Evolutionary conservation across 1,140 invertebrate genomes (phyloP).

Genomic region (Eubasilissa regina): DNA sequence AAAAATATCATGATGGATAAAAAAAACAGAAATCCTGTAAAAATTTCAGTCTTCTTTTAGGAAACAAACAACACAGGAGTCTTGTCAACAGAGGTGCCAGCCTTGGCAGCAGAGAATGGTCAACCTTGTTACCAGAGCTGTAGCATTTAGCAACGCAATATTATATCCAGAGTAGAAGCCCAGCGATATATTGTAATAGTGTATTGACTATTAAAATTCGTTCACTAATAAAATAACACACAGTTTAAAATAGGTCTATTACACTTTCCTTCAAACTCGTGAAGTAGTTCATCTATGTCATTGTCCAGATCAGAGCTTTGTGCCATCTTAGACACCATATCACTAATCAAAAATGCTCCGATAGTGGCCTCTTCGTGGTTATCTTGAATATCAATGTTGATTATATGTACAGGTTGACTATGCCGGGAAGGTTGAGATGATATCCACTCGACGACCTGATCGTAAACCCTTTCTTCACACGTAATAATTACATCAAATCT

Average conservation of each 20-base stretch:
- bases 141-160: background rate
- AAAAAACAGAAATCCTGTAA: background rate
- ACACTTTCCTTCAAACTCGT: conserved; percentile 94
- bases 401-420: conserved; percentile 93
- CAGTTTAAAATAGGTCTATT: conserved; percentile 92
- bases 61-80: conserved; percentile 23
- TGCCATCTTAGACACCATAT: conserved; percentile 92
- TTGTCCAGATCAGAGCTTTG: conserved; percentile 96
- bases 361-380: conserved; percentile 99
- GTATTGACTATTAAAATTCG: background rate
- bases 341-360: conserved; percentile 98
- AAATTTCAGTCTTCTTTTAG: conserved; percentile 36
- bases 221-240: conserved; percentile 91
- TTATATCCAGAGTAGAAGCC: background rate
- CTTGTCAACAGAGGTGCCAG: background rate
- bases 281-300: conserved; percentile 97
- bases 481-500: conserved; percentile 98
- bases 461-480: conserved; percentile 98
- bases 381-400: conserved; percentile 99
- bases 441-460: conserved; percentile 90
- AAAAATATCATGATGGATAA: conserved; percentile 12
- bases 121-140: background rate
- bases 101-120: background rate
- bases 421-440: conserved; percentile 79
- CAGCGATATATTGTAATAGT: background rate